Evolutionary conservation across 2,113 vertebrate species (phyloP).

Genomic region (Origma solitaria): DNA sequence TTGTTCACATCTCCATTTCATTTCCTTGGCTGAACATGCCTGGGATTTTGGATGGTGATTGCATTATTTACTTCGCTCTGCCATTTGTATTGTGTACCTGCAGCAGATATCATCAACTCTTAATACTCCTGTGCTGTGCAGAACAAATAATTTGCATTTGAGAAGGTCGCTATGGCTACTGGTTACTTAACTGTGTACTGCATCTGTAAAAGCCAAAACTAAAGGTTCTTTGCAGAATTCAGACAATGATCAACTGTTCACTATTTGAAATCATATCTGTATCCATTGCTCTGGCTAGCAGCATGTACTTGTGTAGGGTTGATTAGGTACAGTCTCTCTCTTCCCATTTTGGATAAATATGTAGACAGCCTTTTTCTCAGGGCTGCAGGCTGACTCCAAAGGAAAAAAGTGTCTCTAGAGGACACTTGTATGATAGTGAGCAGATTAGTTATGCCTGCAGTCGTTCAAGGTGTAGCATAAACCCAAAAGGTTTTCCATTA

Average conservation of each 20-base stretch:
- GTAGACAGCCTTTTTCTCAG: background rate
- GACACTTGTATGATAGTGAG: background rate
- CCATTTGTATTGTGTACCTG: background rate
- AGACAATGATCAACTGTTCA: slow-evolving; percentile 2
- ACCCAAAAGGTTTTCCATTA: background rate
- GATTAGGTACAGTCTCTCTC: background rate
- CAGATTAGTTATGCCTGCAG: slow-evolving; percentile 24
- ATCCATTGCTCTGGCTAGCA: background rate
- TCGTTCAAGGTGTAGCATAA: slow-evolving; percentile 1
- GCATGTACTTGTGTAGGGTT: background rate
- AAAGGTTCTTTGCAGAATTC: slow-evolving; percentile 25
- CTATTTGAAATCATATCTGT: background rate
- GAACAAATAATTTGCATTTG: slow-evolving; percentile 21
- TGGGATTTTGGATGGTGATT: background rate
- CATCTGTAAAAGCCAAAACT: background rate
- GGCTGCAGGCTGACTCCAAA: background rate
- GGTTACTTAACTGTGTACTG: background rate
- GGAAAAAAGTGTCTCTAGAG: background rate
- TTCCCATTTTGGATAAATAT: slow-evolving; percentile 1
- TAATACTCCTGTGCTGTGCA: background rate
- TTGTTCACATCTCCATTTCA: background rate
- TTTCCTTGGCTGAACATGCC: background rate
- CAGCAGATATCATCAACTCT: slow-evolving; percentile 6
- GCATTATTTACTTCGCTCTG: background rate
- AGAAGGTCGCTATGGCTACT: slow-evolving; percentile 48